A percentile compares a stretch with the other conserved stretches of the same genome.
These are phyloP conservation scores for Metridium senile DNA, from an alignment of 92 coral and sea anemone genomes.

Conservation along the genomic window DNA sequence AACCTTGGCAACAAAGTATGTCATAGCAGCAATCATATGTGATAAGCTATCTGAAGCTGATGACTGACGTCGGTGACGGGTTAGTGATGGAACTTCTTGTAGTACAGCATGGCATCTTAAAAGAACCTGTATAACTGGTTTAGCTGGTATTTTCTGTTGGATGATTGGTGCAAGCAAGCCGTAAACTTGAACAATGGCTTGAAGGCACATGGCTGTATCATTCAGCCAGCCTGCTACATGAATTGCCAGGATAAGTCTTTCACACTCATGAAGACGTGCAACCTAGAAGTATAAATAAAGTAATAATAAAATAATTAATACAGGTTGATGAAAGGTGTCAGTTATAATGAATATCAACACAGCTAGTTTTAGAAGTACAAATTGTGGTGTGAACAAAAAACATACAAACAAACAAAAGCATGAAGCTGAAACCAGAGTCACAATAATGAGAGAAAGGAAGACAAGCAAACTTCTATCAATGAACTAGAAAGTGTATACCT, in stretches of 20 bases:
- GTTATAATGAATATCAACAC: too few species aligned
- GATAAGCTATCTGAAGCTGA: constrained; percentile 88
- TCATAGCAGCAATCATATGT: constrained; percentile 91
- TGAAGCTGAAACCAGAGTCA: too few species aligned
- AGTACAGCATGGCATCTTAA: constrained; percentile 91
- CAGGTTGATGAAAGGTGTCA: too few species aligned
- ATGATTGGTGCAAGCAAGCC: constrained; percentile 90
- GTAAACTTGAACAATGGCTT: constrained; percentile 89
- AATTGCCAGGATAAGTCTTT: constrained; percentile 80
- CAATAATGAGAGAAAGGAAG: too few species aligned
- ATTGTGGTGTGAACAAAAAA: too few species aligned
- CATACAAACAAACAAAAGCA: too few species aligned
- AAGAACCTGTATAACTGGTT: constrained; percentile 91
- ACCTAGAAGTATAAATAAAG: constrained; percentile 38
- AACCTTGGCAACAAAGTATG: constrained; percentile 90
- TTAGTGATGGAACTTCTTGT: constrained; percentile 91
- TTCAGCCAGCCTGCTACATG: constrained; percentile 94
- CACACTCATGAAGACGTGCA: constrained; percentile 82
- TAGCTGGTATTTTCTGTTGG: constrained; percentile 86
- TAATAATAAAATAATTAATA: not conserved
- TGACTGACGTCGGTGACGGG: constrained; percentile 81
- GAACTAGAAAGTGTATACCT: too few species aligned
- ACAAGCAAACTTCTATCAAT: too few species aligned
- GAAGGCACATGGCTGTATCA: constrained; percentile 83
- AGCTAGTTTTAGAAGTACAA: too few species aligned